A percentile compares a stretch with the other conserved stretches of the same genome.
Evolutionary conservation across 1,140 invertebrate species (phyloP).

Genomic region (Eurosta solidaginis): DNA sequence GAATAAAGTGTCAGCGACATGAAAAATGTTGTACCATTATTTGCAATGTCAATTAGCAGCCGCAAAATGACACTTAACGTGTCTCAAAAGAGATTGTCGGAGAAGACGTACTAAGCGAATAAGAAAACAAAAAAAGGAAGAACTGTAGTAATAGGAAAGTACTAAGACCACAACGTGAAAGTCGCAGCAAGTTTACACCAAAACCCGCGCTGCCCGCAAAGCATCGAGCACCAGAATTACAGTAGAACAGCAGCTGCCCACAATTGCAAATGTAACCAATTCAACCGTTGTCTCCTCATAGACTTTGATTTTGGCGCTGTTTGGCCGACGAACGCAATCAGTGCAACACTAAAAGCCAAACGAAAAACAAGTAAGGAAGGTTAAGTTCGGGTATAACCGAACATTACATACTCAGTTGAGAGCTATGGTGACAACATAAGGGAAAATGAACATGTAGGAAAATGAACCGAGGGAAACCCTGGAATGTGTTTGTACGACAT

Average conservation of each 20-base stretch:
- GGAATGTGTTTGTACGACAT: too few species aligned
- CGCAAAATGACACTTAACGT: conserved; percentile 26
- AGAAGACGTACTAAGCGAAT: background rate
- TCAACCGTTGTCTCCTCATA: background rate
- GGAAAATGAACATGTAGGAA: too few species aligned
- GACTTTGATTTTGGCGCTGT: background rate
- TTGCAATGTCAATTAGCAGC: conserved; percentile 31
- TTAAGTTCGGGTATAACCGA: too few species aligned
- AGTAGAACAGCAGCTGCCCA: conserved; percentile 15
- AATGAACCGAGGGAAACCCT: too few species aligned
- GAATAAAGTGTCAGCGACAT: conserved; percentile 25
- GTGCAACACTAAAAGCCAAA: conserved; percentile 22
- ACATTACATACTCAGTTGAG: too few species aligned
- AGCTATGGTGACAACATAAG: too few species aligned
- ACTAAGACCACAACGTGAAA: too few species aligned
- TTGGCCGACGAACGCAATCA: conserved; percentile 20
- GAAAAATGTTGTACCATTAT: conserved; percentile 29
- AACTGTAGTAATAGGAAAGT: too few species aligned
- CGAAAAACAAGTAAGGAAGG: too few species aligned
- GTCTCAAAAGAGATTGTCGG: background rate
- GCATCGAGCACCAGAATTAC: background rate
- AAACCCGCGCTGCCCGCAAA: background rate
- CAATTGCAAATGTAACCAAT: background rate
- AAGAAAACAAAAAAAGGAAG: background rate
- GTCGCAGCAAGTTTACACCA: background rate